These are phyloP conservation scores for Benthosema pterotum DNA, from an alignment of 2,797 vertebrate genomes.

Conservation along the genomic window DNA sequence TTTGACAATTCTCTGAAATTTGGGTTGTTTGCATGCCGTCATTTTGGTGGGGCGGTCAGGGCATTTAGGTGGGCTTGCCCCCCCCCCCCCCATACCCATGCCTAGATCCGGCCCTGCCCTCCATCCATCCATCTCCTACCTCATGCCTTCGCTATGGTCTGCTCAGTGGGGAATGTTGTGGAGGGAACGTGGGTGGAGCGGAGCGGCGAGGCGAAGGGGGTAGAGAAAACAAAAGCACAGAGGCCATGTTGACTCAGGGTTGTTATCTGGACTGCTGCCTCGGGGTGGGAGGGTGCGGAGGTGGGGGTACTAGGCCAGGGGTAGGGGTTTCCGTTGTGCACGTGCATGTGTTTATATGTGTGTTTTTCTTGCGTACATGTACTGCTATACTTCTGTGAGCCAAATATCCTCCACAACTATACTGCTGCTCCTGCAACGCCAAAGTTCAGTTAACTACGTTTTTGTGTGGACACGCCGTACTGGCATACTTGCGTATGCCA, in stretches of 20 bases:
- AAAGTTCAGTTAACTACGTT: too few species aligned
- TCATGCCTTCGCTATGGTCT: conserved; percentile 35
- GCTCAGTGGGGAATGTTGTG: conserved; percentile 37
- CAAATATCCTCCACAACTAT: too few species aligned
- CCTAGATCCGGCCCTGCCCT: too few species aligned
- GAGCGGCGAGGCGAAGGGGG: conserved; percentile 45
- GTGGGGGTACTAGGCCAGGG: conserved; percentile 14
- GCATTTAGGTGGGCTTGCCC: too few species aligned
- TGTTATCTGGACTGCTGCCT: conserved; percentile 62
- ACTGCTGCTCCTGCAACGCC: too few species aligned
- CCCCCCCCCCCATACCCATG: conserved; percentile 31
- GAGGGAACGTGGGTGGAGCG: conserved; percentile 51
- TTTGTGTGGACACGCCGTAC: too few species aligned
- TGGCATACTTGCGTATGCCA: too few species aligned
- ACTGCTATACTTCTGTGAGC: too few species aligned
- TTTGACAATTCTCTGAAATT: too few species aligned
- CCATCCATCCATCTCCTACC: conserved; percentile 36
- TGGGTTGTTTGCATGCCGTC: too few species aligned
- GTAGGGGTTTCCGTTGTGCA: neutral
- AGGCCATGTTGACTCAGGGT: conserved; percentile 68
- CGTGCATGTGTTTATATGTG: conserved; percentile 18
- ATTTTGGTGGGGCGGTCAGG: too few species aligned
- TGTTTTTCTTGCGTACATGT: neutral
- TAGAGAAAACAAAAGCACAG: conserved; percentile 66
- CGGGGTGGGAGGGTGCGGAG: conserved; percentile 16